A percentile compares a stretch with the other conserved stretches of the same genome.
Evolutionary conservation across 2,113 vertebrate species (phyloP).

Genomic region (Centropus bengalensis): DNA sequence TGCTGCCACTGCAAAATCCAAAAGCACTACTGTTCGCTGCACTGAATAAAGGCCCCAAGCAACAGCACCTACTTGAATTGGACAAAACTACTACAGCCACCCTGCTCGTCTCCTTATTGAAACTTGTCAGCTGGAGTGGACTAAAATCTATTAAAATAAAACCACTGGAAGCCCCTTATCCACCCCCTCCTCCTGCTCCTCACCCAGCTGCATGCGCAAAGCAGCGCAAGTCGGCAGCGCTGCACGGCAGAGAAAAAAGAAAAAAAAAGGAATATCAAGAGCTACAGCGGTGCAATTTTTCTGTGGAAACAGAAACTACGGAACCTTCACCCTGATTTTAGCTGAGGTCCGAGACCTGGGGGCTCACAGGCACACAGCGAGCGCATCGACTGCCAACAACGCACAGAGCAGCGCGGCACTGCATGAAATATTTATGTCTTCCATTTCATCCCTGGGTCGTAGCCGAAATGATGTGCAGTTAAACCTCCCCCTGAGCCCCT

Average conservation of each 20-base stretch:
- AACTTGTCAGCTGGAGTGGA: not conserved
- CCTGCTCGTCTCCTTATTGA: not conserved
- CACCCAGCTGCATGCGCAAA: not conserved
- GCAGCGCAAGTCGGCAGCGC: not conserved
- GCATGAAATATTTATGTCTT: not conserved
- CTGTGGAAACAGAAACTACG: not conserved
- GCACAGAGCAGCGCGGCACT: not conserved
- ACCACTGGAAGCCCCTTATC: not conserved
- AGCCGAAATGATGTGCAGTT: rapidly evolving
- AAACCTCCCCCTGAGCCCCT: not conserved
- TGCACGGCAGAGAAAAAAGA: rapidly evolving
- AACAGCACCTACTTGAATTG: not conserved
- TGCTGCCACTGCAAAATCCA: not conserved
- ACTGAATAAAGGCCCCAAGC: not conserved
- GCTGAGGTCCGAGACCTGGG: rapidly evolving
- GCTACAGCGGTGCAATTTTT: not conserved
- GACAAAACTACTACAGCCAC: not conserved
- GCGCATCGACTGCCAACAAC: rapidly evolving
- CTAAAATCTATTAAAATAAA: not conserved
- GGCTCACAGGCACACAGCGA: not conserved
- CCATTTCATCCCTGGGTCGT: rapidly evolving
- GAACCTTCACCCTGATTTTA: not conserved
- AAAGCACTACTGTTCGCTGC: not conserved
- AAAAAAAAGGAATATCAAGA: not conserved
- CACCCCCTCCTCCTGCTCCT: not conserved